These are phyloP conservation scores for Prosopocoilus inquinatus DNA, from an alignment of 2,888 invertebrate species.

Conservation along the genomic window DNA sequence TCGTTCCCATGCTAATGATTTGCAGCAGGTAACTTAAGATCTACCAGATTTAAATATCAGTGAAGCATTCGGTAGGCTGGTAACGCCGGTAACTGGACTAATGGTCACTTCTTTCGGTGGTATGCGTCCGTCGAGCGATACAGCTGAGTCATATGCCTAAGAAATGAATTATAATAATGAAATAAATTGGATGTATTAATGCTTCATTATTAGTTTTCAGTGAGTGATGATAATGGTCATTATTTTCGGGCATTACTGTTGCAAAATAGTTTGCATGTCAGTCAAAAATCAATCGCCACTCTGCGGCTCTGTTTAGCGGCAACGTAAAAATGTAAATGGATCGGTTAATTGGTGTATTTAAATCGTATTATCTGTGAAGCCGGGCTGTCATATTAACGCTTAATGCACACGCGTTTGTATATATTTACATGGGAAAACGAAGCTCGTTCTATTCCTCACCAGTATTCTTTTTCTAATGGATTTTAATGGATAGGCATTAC, in stretches of 20 bases:
- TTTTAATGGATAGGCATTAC: slow-evolving; percentile 21
- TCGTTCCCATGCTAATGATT: slow-evolving; percentile 48
- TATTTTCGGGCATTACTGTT: slow-evolving; percentile 41
- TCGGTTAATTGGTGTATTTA: slow-evolving; percentile 21
- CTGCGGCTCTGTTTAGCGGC: not conserved
- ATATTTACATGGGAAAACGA: slow-evolving; percentile 43
- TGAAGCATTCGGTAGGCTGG: not conserved
- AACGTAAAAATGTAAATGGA: slow-evolving; percentile 21
- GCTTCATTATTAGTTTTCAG: slow-evolving; percentile 50
- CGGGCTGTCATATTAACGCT: slow-evolving; percentile 4
- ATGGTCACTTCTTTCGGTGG: slow-evolving; percentile 8
- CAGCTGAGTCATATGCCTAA: slow-evolving; percentile 12
- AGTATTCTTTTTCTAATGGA: slow-evolving; percentile 17
- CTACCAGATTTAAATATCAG: slow-evolving; percentile 33
- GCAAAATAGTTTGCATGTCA: slow-evolving; percentile 21
- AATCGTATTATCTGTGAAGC: slow-evolving; percentile 18
- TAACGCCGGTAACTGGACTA: not conserved
- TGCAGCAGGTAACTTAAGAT: slow-evolving; percentile 37
- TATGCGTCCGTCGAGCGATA: slow-evolving; percentile 7
- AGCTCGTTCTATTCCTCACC: not conserved
- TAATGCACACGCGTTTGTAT: slow-evolving; percentile 45
- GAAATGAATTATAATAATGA: slow-evolving; percentile 51
- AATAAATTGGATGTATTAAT: slow-evolving; percentile 52
- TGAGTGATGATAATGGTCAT: slow-evolving; percentile 49
- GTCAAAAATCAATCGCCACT: slow-evolving; percentile 2